Evolutionary conservation across 2,113 vertebrate species (phyloP).

Genomic region (Diadophis punctatus): DNA sequence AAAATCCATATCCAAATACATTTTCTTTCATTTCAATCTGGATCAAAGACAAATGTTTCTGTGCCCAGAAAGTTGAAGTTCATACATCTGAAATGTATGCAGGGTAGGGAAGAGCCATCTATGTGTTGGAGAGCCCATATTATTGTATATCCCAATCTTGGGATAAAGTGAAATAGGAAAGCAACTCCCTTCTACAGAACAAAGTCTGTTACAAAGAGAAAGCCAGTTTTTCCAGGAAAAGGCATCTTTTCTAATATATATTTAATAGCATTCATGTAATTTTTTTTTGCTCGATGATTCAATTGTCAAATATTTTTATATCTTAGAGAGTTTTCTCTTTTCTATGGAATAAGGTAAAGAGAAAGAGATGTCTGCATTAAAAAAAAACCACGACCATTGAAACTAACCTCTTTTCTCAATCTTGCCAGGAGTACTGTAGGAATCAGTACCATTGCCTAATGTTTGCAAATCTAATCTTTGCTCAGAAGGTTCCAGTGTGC

Average conservation of each 20-base stretch:
- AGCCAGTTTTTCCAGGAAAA: neutral
- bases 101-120: neutral
- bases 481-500: constrained; percentile 25
- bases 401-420: neutral
- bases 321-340: neutral
- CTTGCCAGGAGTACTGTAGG: neutral
- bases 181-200: neutral
- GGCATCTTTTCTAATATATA: neutral
- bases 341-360: neutral
- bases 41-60: neutral
- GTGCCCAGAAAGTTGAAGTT: neutral
- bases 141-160: neutral
- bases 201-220: neutral
- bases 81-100: neutral
- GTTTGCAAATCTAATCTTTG: constrained; percentile 41
- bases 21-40: neutral
- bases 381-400: neutral
- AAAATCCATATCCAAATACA: neutral
- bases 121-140: neutral
- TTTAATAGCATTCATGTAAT: neutral
- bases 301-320: neutral
- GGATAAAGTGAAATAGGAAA: neutral
- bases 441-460: constrained; percentile 22
- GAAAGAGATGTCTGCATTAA: neutral
- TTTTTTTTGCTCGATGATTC: neutral